These are phyloP conservation scores for Phoebastria nigripes DNA, from an alignment of 2,797 vertebrate species.

Conservation along the genomic window DNA sequence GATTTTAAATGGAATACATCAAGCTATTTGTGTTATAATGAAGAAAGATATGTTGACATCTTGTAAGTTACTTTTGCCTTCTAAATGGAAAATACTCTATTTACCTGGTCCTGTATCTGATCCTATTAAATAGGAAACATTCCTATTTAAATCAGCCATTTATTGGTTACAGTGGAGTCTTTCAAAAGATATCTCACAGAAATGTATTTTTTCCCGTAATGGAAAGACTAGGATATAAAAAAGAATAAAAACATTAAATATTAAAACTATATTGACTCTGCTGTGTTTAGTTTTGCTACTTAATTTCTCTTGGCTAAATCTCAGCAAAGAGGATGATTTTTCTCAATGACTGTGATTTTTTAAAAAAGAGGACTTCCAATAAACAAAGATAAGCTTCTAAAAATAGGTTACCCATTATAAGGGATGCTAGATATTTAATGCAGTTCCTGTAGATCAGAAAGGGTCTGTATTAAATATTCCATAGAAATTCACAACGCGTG, in stretches of 20 bases:
- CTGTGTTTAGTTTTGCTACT: not conserved
- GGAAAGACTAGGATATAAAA: not conserved
- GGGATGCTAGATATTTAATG: not conserved
- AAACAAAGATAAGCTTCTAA: not conserved
- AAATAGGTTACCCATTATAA: not conserved
- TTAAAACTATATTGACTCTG: not conserved
- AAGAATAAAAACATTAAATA: not conserved
- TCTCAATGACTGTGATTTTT: not conserved
- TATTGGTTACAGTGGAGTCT: not conserved
- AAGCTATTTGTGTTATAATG: not conserved
- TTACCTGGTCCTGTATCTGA: not conserved
- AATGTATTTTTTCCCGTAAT: not conserved
- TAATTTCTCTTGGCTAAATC: not conserved
- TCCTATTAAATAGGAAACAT: not conserved
- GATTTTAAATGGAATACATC: not conserved
- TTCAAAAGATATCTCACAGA: not conserved
- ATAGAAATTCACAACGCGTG: accelerated
- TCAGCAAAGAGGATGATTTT: not conserved
- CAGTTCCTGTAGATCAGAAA: not conserved
- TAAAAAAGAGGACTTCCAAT: not conserved
- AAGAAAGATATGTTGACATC: not conserved
- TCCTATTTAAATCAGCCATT: not conserved
- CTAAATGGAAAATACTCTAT: not conserved
- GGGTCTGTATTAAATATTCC: not conserved
- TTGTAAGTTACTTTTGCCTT: not conserved